Evolutionary conservation across 2,113 vertebrate species (phyloP), one percentile per base, ranked within the genome.

Genomic region (Vidua chalybeata): DNA sequence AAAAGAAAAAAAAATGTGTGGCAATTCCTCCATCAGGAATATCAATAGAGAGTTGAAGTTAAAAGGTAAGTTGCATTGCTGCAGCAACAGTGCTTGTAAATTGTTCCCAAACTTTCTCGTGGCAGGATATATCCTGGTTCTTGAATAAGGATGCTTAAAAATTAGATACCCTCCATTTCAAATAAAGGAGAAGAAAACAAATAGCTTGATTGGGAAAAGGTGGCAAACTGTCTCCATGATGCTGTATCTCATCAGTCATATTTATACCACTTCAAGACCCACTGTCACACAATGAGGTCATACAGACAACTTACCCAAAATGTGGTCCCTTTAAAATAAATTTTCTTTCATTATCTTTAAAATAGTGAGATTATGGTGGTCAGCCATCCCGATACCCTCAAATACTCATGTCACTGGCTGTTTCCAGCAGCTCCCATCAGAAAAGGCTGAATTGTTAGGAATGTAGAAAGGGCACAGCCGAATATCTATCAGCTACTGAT

Each of bases 211-310:
- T 39, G 7, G 9, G 54, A 79, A 67, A 79, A 48, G 30, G 37
- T 30, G 9, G 17, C 19, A 54, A 67, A 58, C 13, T 30, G 7
- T 22, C 6, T 58, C 46, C 56, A 63, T 22, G 37, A 66, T 77
- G 15, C 33, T 33, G 5, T 52, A 51, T 37, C 48, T 56, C 28
- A 43, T 81, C 3, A 17, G 28, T 24, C 2, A 15, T 41, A 62
- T 46, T 54, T 56, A 61, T 10, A 13, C 15, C 8, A 17, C 41
- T 51, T 46, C 20, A 45, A 61, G 22, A 46, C 7, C 7, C 49
- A 37, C 2, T 13, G 15, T 58, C 33, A 67, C 8, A 41, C 16
- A 23, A 27, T 0, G 0, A 84, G 12, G 23, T 23, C 17, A 48
- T 26, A 31, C 31, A 37, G 13, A 59, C 17, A n/a, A 30, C 9